Evolutionary conservation across 2,113 vertebrate genomes (phyloP).

Genomic region (Silurus asotus): DNA sequence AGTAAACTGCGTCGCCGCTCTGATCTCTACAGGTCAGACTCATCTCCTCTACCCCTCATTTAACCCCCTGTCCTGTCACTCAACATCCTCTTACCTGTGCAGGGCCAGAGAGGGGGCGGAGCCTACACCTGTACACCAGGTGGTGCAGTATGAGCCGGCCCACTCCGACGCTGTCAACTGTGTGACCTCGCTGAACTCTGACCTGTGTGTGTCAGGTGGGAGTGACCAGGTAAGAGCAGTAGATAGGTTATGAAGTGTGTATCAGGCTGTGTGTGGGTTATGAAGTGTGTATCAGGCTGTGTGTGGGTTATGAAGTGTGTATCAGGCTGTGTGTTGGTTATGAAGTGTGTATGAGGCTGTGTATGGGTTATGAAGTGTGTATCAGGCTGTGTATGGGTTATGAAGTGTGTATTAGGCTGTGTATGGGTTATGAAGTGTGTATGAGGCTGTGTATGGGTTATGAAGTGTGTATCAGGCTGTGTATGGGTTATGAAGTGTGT

Average conservation of each 20-base stretch:
- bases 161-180: conserved; percentile 78
- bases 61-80: background rate
- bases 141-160: conserved; percentile 72
- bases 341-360: too few species aligned
- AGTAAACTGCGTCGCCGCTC: conserved; percentile 83
- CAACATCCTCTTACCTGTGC: conserved; percentile 60
- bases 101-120: conserved; percentile 68
- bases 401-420: too few species aligned
- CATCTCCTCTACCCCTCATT: background rate
- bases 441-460: too few species aligned
- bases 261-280: background rate
- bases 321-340: background rate
- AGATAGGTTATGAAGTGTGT: background rate
- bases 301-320: background rate
- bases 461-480: too few species aligned
- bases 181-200: conserved; percentile 80
- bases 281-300: background rate
- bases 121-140: conserved; percentile 45
- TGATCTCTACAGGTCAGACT: conserved; percentile 80
- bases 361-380: too few species aligned
- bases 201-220: conserved; percentile 89
- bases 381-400: too few species aligned
- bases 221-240: conserved; percentile 81
- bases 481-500: too few species aligned
- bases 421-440: too few species aligned